A percentile compares a stretch with the other conserved stretches of the same genome.
Conservation (phyloP, 1,140 invertebrate species). For the Heliothis subflexa region DNA sequence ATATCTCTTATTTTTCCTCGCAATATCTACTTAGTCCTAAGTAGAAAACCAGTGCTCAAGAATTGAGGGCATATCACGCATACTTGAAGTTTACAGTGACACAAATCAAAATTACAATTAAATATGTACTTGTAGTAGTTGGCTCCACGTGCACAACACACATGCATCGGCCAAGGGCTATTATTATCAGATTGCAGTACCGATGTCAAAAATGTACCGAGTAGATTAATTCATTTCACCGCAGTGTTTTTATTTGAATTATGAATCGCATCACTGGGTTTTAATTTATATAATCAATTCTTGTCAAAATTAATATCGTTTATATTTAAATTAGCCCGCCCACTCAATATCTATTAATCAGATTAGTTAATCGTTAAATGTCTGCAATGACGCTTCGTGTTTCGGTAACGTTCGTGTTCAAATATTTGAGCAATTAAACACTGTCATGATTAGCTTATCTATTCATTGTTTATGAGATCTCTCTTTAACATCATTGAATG, state of each 20-base stretch:
- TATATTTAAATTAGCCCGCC: conserved; percentile 9
- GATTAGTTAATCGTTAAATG: conserved; percentile 8
- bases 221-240: not conserved
- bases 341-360: conserved; percentile 23
- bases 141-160: not conserved
- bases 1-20: not conserved
- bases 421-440: conserved; percentile 15
- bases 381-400: conserved; percentile 6
- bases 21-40: not conserved
- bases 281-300: conserved; percentile 19
- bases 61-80: not conserved
- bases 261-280: not conserved
- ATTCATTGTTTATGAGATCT: conserved; percentile 28
- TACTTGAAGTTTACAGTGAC: not conserved
- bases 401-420: not conserved
- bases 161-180: not conserved
- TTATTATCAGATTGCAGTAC: not conserved
- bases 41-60: not conserved
- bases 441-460: conserved; percentile 34
- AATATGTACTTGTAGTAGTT: conserved; percentile 8
- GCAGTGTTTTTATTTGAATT: not conserved
- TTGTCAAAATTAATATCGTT: conserved; percentile 20
- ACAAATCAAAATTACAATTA: conserved; percentile 6
- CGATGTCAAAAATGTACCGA: not conserved
- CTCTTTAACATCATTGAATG: conserved; percentile 22